Percentiles rank a stretch among this genome's conserved stretches.
These are phyloP conservation scores for Creontiades dilutus DNA, from an alignment of 2,888 invertebrate species.

Conservation along the genomic window DNA sequence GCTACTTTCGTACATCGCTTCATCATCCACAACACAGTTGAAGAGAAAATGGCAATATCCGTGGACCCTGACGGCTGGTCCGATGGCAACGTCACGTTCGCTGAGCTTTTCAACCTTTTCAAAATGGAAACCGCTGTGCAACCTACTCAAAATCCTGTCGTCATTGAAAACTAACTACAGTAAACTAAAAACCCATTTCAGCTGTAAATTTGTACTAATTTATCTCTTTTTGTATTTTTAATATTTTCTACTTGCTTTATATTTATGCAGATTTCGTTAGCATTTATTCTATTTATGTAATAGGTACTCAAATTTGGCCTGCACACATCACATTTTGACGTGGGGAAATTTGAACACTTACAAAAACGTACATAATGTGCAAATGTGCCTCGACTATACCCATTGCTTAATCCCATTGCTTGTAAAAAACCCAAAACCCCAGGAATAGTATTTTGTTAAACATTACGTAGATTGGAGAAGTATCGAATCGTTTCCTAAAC, in stretches of 20 bases:
- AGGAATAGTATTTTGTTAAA: too few species aligned
- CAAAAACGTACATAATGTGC: background rate
- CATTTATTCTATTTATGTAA: background rate
- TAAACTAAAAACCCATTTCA: background rate
- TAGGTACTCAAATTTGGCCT: too few species aligned
- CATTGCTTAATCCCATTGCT: too few species aligned
- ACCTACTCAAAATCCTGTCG: background rate
- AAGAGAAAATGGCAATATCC: slow-evolving; percentile 83
- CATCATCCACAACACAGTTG: slow-evolving; percentile 84
- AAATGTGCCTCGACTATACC: background rate
- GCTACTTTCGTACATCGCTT: slow-evolving; percentile 86
- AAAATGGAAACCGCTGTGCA: background rate
- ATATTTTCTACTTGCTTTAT: background rate
- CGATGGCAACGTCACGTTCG: slow-evolving; percentile 79
- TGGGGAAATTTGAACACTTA: background rate
- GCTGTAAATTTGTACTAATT: background rate
- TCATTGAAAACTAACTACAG: background rate
- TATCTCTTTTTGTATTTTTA: background rate
- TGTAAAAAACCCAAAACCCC: too few species aligned
- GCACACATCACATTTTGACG: background rate
- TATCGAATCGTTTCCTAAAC: too few species aligned
- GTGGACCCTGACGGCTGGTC: slow-evolving; percentile 80
- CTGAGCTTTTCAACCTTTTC: slow-evolving; percentile 79
- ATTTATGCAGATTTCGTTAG: background rate
- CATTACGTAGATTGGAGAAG: too few species aligned